phyloP scores from a whole-genome alignment of 2,888 invertebrate genomes.

The Tinea semifulvella region DNA sequence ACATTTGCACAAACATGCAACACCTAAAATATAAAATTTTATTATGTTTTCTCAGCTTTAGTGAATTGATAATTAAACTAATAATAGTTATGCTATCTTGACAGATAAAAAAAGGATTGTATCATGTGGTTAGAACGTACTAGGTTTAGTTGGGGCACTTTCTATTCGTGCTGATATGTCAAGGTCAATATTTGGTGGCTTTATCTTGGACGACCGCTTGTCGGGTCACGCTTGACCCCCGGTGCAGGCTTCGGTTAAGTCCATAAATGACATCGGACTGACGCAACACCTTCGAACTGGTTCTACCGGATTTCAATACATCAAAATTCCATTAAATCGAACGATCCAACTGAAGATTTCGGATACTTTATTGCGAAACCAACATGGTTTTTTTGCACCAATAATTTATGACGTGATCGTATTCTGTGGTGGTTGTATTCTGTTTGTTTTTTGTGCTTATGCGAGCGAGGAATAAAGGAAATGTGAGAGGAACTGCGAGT shows the following conservation, averaged over 20 bases:
- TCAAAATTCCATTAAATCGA: neutral
- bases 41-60: neutral
- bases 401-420: neutral
- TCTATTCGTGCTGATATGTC: slow-evolving; percentile 52
- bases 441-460: too few species aligned
- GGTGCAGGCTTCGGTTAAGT: slow-evolving; percentile 1
- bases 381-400: neutral
- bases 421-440: neutral
- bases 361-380: neutral
- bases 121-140: neutral
- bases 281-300: slow-evolving; percentile 7
- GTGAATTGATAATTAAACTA: neutral
- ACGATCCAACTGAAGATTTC: slow-evolving; percentile 1
- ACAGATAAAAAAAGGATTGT: neutral
- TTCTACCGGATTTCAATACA: slow-evolving; percentile 12
- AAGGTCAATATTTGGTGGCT: slow-evolving; percentile 45
- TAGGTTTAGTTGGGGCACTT: slow-evolving; percentile 39
- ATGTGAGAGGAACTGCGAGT: slow-evolving; percentile 5
- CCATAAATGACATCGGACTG: slow-evolving; percentile 8
- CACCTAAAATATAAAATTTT: neutral
- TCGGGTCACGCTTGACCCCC: slow-evolving; percentile 30
- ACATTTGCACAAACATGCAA: slow-evolving; percentile 24
- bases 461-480: slow-evolving; percentile 1
- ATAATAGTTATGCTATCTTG: neutral
- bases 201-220: slow-evolving; percentile 21